Evolutionary conservation across 1,140 invertebrate genomes (phyloP), one percentile per base, ranked within the genome.

Genomic region (Achroia grisella): DNA sequence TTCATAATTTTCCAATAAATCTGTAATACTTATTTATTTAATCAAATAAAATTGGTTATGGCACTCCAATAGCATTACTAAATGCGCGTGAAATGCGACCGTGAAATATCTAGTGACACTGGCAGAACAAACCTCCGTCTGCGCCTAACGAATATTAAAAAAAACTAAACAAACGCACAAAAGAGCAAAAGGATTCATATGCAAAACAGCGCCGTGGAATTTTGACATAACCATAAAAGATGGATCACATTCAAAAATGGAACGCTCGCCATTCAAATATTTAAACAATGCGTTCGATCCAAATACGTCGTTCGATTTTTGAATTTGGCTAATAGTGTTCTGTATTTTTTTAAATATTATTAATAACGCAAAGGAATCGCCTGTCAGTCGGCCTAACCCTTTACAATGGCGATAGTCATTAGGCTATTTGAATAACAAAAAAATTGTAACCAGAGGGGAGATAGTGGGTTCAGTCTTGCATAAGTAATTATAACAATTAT

Each of bases 401-500:
- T 46, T 15, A 75, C 76, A 75, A 77, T 63, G 45, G 63, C 40
- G 12, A 3, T 33, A 58, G 64, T 82, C 78, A 82, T 82, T 79
- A 82, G 56, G 36, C 52, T 51, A 78, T 82, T 77, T 75, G 73
- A 79, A 79, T 82, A 75, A 74, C 58, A 77, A 73, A 62, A 73
- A 70, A 70, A 15, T 67, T 14, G 12, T 45, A 55, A 62, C 54
- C 52, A 63, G 45, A 69, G 72, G 73, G 78, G 72, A 66, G 60
- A 64, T 46, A 58, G 33, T 37, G 35, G 31, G 60, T 39, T 50
- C 63, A 52, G 39, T 56, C 48, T 73, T 66, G 75, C 75, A 79
- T 79, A 75, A 76, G 71, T 79, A 78, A 81, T 81, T 76, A 76
- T 72, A 69, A 82, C 71, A 77, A 82, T 82, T 79, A 79, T 82